Conservation (phyloP, 2,113 vertebrate genomes). For the Fregetta grallaria region DNA sequence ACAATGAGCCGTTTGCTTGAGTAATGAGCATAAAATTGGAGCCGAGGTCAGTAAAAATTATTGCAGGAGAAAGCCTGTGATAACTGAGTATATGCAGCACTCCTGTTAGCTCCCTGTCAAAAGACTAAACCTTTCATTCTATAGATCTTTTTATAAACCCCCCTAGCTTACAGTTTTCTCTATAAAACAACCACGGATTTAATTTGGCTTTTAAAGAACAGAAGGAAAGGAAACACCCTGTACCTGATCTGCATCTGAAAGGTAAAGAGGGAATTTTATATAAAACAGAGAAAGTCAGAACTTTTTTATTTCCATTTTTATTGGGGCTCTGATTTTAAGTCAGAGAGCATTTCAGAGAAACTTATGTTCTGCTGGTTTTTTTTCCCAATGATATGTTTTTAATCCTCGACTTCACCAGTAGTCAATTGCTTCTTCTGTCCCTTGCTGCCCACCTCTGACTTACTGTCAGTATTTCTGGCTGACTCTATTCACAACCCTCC, state of each 20-base stretch:
- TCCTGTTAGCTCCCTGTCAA: not conserved
- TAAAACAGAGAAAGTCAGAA: conserved; percentile 28
- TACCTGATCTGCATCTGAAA: conserved; percentile 23
- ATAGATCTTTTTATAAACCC: conserved; percentile 34
- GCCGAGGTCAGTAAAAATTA: conserved; percentile 31
- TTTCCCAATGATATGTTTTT: not conserved
- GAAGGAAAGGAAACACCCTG: not conserved
- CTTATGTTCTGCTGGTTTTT: not conserved
- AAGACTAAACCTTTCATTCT: conserved; percentile 26
- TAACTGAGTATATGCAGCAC: not conserved
- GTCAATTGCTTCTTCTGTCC: not conserved
- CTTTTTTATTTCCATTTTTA: conserved; percentile 27
- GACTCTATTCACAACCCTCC: conserved; percentile 29
- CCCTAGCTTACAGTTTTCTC: conserved; percentile 15
- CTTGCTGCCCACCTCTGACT: conserved; percentile 34
- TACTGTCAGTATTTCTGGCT: conserved; percentile 53
- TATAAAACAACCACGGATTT: conserved; percentile 25
- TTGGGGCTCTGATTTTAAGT: conserved; percentile 1
- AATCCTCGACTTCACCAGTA: not conserved
- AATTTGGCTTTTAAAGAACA: conserved; percentile 33
- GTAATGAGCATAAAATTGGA: conserved; percentile 47
- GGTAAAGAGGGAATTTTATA: conserved; percentile 9
- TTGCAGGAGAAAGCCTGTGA: not conserved
- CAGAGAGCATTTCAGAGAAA: not conserved
- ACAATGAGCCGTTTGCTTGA: conserved; percentile 16